These are phyloP conservation scores for Bicyclus anynana DNA, from an alignment of 1,140 invertebrate genomes.

Conservation along the genomic window DNA sequence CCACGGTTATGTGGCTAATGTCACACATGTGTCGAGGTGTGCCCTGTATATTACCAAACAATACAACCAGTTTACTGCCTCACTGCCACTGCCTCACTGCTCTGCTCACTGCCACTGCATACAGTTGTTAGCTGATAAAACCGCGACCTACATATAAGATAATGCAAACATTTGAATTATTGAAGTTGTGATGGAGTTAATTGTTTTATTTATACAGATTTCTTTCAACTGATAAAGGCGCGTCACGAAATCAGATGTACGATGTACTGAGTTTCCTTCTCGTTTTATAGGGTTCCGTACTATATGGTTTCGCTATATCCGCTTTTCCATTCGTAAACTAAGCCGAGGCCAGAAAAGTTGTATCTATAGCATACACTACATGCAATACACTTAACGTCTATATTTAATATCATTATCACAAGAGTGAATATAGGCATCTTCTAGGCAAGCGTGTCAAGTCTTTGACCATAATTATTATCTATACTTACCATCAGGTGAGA, in stretches of 20 bases:
- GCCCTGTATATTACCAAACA: neutral
- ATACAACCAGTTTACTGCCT: neutral
- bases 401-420: too few relatives aligned
- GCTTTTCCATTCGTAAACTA: too few relatives aligned
- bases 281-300: too few relatives aligned
- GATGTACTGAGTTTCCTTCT: too few relatives aligned
- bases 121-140: neutral
- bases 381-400: too few relatives aligned
- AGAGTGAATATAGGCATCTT: too few relatives aligned
- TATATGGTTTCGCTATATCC: too few relatives aligned
- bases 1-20: neutral
- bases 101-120: neutral
- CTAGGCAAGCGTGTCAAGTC: too few relatives aligned
- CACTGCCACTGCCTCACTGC: neutral
- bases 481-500: too few relatives aligned
- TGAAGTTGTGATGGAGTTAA: neutral
- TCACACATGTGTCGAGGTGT: neutral
- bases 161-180: constrained; percentile 11
- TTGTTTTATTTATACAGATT: constrained; percentile 14
- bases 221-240: neutral
- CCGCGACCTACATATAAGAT: constrained; percentile 19
- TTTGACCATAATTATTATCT: too few relatives aligned
- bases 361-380: too few relatives aligned
- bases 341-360: too few relatives aligned
- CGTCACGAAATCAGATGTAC: neutral